Percentiles rank a stretch among this genome's conserved stretches.
Evolutionary conservation across 2,113 vertebrate species (phyloP).

Genomic region (Candoia aspera): DNA sequence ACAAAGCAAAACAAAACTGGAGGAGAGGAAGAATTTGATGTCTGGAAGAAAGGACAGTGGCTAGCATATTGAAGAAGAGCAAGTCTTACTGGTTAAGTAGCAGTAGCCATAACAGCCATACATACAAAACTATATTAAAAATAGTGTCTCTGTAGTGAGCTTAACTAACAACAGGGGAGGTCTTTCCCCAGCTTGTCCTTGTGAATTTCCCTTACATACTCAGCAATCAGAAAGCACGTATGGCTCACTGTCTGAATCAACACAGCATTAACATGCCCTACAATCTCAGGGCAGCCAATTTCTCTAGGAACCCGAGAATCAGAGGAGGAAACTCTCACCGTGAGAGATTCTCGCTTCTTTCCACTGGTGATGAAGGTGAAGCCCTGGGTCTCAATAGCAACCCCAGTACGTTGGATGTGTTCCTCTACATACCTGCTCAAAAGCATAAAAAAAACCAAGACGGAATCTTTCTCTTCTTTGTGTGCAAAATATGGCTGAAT

Average conservation of each 20-base stretch:
- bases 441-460: background rate
- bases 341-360: constrained; percentile 84
- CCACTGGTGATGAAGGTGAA: constrained; percentile 86
- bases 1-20: background rate
- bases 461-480: background rate
- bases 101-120: background rate
- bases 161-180: background rate
- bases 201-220: background rate
- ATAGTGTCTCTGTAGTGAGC: background rate
- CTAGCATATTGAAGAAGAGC: background rate
- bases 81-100: background rate
- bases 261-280: background rate
- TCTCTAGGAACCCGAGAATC: background rate
- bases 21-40: background rate
- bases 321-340: constrained; percentile 67
- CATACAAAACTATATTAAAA: background rate
- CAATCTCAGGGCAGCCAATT: background rate
- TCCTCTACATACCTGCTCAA: constrained; percentile 83
- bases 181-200: background rate
- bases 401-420: constrained; percentile 85
- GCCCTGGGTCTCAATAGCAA: constrained; percentile 85
- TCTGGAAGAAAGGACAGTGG: background rate
- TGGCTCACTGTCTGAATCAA: background rate
- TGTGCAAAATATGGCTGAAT: background rate
- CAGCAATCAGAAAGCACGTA: background rate